phyloP scores from a whole-genome alignment of 2,113 vertebrate genomes.

The Hylia prasina region DNA sequence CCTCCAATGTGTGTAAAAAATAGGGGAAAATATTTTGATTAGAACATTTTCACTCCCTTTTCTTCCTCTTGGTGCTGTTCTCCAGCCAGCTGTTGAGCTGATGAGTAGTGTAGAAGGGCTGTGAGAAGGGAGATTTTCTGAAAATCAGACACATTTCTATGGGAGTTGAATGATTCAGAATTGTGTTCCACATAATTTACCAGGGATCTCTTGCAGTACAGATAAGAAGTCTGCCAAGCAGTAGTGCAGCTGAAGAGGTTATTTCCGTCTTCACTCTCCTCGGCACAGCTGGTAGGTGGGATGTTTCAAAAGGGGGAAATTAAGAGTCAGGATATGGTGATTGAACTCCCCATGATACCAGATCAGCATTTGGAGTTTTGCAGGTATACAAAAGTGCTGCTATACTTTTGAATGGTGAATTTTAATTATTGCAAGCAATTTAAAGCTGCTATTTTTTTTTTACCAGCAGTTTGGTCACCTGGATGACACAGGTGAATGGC shows the following conservation, averaged over 20 bases:
- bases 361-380: background rate
- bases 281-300: slow-evolving; percentile 23
- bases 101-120: slow-evolving; percentile 8
- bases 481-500: slow-evolving; percentile 6
- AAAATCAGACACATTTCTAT: background rate
- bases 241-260: slow-evolving; percentile 28
- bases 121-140: background rate
- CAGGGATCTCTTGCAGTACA: background rate
- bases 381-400: background rate
- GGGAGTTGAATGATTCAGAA: slow-evolving; percentile 19
- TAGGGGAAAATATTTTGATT: slow-evolving; percentile 20
- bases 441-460: background rate
- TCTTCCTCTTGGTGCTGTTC: background rate
- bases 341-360: background rate
- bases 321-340: background rate
- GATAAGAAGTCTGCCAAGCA: slow-evolving; percentile 1
- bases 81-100: slow-evolving; percentile 11
- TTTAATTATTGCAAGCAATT: background rate
- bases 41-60: background rate
- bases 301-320: slow-evolving; percentile 20
- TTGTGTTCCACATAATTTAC: slow-evolving; percentile 1
- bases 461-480: background rate
- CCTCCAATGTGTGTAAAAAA: background rate
- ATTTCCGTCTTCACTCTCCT: slow-evolving; percentile 12
- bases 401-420: background rate